phyloP scores from a whole-genome alignment of 2,888 invertebrate genomes.

The Eulithis testata region DNA sequence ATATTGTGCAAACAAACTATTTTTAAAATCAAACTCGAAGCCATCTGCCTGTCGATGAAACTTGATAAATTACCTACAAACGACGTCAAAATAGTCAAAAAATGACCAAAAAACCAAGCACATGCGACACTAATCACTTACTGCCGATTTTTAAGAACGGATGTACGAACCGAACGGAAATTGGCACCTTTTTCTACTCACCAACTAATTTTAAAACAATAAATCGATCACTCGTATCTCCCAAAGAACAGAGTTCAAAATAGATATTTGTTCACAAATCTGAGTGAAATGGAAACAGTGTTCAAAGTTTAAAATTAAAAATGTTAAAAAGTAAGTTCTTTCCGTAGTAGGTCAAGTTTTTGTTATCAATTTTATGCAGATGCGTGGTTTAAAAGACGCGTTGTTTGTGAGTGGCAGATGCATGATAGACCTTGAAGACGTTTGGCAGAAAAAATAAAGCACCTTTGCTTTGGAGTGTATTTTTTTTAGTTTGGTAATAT shows the following conservation, averaged over 20 bases:
- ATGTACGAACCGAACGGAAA: conserved; percentile 77
- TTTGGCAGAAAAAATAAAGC: conserved; percentile 66
- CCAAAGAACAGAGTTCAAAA: conserved; percentile 41
- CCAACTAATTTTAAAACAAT: conserved; percentile 34
- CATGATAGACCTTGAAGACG: conserved; percentile 74
- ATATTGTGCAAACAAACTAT: conserved; percentile 52
- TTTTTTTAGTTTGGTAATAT: conserved; percentile 27
- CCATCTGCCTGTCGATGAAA: conserved; percentile 71
- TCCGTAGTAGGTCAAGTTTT: conserved; percentile 76
- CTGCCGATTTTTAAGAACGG: conserved; percentile 80
- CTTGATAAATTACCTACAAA: conserved; percentile 70
- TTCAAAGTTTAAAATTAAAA: conserved; percentile 39
- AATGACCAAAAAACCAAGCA: conserved; percentile 71
- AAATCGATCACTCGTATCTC: conserved; percentile 34
- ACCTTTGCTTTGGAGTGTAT: conserved; percentile 69
- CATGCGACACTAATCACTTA: conserved; percentile 77
- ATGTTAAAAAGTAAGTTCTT: conserved; percentile 45
- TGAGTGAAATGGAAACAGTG: conserved; percentile 13
- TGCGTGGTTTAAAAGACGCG: conserved; percentile 65
- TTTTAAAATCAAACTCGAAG: conserved; percentile 41
- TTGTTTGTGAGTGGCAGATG: conserved; percentile 79
- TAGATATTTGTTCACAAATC: conserved; percentile 21
- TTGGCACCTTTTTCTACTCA: conserved; percentile 77
- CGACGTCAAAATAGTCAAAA: conserved; percentile 65
- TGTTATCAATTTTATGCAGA: conserved; percentile 82